Base-by-base conservation (phyloP, 1,140 invertebrate genomes). In the Ceratitis capitata region DNA sequence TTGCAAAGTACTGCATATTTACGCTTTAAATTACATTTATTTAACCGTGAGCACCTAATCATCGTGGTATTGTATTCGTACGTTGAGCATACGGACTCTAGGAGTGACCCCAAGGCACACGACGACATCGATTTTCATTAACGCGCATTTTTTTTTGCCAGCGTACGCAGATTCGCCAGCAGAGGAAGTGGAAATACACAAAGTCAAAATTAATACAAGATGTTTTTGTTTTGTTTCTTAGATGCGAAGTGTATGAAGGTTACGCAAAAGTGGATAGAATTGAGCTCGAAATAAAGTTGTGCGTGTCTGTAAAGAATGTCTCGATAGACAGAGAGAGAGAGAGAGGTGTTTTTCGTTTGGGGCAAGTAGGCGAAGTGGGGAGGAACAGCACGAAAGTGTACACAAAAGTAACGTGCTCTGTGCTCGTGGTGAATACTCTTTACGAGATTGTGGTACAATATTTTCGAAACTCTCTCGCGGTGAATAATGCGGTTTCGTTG, bases 401-500 rank as follows among this genome's bases (percentile, higher is more conserved):
- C 2, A 78, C 69, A 45, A 23, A 45, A 78, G 69, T 39, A 78
- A 78, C n/a, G 35, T 78, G 69, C 69, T 78, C 69, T 45, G n/a
- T 78, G 39, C 9, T 7, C 7, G n/a, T 45, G 69, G 39, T n/a
- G 32, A 78, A 78, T 42, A 69, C 19, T 69, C 29, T 19, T 35
- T 5, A 56, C 5, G 5, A n/a, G n/a, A 39, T 6, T 45, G 6
- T 78, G 69, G 35, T 45, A 39, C 12, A 12, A 39, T 45, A 23
- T 78, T 45, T 78, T 78, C 32, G 16, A 39, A 45, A 14, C 23
- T 35, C 64, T 42, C 69, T 78, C 69, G 69, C 45, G 69, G 69
- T 78, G 69, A 78, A 45, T 78, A 45, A 12, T 3, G 32, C 45
- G 39, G 39, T 78, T 32, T 64, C 26, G 12, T 26, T 23, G 0